phyloP scores from a whole-genome alignment of 2,888 invertebrate genomes.

The Tetheella fluctuosa region DNA sequence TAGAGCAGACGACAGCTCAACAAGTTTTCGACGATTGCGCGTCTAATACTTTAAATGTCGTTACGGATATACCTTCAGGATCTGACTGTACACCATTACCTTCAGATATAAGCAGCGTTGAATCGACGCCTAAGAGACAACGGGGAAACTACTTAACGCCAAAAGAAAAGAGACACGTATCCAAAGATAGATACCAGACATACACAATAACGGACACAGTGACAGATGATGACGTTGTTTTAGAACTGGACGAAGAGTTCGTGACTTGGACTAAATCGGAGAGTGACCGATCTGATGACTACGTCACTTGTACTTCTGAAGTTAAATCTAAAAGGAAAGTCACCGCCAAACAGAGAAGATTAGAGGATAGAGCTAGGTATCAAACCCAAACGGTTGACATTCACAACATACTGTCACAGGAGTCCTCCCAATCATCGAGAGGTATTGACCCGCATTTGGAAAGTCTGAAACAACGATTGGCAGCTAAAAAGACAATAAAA shows the following conservation, averaged over 20 bases:
- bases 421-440: conserved; percentile 33
- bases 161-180: conserved; percentile 89
- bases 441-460: conserved; percentile 67
- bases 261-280: conserved; percentile 77
- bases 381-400: conserved; percentile 86
- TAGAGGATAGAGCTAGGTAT: conserved; percentile 87
- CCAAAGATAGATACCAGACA: conserved; percentile 92
- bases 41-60: conserved; percentile 82
- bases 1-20: conserved; percentile 77
- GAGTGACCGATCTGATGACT: conserved; percentile 71
- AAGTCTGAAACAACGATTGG: conserved; percentile 66
- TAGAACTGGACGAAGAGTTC: conserved; percentile 68
- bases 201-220: conserved; percentile 89
- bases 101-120: conserved; percentile 89
- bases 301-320: conserved; percentile 64
- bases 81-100: conserved; percentile 86
- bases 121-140: conserved; percentile 89
- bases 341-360: conserved; percentile 87
- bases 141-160: conserved; percentile 86
- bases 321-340: conserved; percentile 64
- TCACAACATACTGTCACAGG: conserved; percentile 54
- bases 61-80: conserved; percentile 82
- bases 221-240: conserved; percentile 55
- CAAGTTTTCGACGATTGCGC: conserved; percentile 86
- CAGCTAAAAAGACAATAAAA: conserved; percentile 78